Percentiles rank a stretch among this genome's conserved stretches.
Conservation (phyloP, 1,140 invertebrate genomes). For the Cydia strobilella region DNA sequence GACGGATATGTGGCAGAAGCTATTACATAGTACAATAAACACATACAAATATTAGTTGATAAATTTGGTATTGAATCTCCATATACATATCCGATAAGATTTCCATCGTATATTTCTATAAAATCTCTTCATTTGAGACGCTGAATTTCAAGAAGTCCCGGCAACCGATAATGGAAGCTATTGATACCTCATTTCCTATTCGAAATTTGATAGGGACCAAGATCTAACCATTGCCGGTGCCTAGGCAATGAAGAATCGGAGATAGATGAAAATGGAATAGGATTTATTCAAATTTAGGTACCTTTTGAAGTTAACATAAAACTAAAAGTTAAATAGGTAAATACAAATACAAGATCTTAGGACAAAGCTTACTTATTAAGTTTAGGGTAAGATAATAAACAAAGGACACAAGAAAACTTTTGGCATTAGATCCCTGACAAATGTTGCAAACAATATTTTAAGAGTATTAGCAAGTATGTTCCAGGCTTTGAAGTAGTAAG, state of each 20-base stretch:
- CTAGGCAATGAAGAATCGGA: neutral
- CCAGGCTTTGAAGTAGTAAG: neutral
- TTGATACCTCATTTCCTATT: constrained; percentile 22
- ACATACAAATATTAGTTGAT: too few species aligned
- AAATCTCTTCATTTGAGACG: constrained; percentile 8
- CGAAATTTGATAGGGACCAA: constrained; percentile 8
- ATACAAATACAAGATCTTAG: neutral
- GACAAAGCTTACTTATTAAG: neutral
- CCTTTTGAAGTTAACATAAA: neutral
- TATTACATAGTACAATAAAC: too few species aligned
- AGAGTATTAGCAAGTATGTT: constrained; percentile 3
- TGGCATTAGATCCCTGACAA: neutral
- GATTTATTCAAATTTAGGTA: neutral
- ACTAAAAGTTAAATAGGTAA: neutral
- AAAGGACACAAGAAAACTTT: neutral
- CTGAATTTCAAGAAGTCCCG: constrained; percentile 23
- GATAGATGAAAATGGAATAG: neutral
- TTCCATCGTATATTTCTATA: neutral
- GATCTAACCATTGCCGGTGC: constrained; percentile 9
- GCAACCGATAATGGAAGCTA: constrained; percentile 11
- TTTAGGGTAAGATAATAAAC: neutral
- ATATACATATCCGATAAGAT: neutral
- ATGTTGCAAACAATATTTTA: neutral
- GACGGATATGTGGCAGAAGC: too few species aligned
- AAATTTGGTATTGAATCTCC: too few species aligned